Conservation (phyloP, 2,113 vertebrate species). For the Mesocricetus auratus region DNA sequence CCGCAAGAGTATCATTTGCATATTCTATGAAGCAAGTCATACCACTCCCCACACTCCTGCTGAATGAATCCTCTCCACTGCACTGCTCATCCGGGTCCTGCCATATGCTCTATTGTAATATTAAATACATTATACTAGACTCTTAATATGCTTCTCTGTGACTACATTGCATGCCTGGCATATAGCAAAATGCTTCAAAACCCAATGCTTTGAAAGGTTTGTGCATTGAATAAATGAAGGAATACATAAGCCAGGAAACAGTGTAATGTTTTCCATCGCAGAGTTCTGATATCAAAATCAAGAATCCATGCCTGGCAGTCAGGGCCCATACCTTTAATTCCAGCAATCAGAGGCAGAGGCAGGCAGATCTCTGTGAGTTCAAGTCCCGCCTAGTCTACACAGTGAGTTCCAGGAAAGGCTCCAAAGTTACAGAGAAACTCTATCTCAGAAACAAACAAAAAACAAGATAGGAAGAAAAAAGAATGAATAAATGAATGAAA, state of each 20-base stretch:
- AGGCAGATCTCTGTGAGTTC: no score
- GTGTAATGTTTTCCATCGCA: not conserved
- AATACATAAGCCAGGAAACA: conserved; percentile 29
- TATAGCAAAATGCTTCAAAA: conserved; percentile 15
- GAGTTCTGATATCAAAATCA: not conserved
- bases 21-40: not conserved
- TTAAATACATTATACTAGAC: not conserved
- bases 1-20: not conserved
- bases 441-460: no score
- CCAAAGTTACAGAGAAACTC: no score
- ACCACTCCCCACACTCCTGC: not conserved
- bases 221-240: not conserved
- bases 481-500: no score
- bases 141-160: not conserved
- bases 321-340: no score
- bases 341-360: no score
- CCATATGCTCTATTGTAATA: not conserved
- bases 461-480: no score
- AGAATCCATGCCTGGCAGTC: not conserved
- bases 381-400: no score
- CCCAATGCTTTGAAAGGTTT: not conserved
- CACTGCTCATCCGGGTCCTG: not conserved
- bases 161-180: not conserved
- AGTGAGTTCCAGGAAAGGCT: no score
- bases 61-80: not conserved